Evolutionary conservation across 2,113 vertebrate genomes (phyloP), one percentile per base, ranked within the genome.

Genomic region (Stegostoma tigrinum): DNA sequence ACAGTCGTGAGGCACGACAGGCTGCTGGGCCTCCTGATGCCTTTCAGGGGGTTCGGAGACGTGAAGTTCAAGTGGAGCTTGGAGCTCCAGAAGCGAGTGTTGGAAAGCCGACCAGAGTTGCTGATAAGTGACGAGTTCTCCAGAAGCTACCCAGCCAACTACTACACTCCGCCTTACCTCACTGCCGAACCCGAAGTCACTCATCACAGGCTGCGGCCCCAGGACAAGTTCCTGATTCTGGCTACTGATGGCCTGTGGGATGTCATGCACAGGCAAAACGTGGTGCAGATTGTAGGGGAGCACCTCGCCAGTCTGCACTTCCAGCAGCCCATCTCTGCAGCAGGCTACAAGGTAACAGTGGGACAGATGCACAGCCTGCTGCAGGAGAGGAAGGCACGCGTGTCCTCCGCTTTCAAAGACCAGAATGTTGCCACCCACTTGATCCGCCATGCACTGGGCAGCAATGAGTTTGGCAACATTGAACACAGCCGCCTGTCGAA

Each of bases 221-320:
- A 95, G 2, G 97, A 97, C 96, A 97, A 97, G 96, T 97, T 97
- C 83, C 96, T 97, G 67, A 96, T 97, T 5, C 94, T 97, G 95
- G 97, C 97, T 0, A 97, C 96, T 0, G 97, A 97, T 1, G 97
- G 97, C 70, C 96, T 97, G 0, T 97, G 97, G 97, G 97, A 97
- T 90, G 96, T 97, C 96, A 97, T 97, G 97, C 97, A 97, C 96
- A 90, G 97, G 87, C 97, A 97, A 96, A 97, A 72, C 0, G 97
- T 97, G 2, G 95, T 97, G 45, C 97, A 97, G 96, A 96, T 97
- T 68, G 96, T 97, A 6, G 97, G 97, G 0, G 96, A 98, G 80
- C 97, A 97, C 38, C 96, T 97, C 94, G 96, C 96, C 95, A 97
- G 97, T 1, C 96, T 97, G 15, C 97, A 96, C 96, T 96, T 96